Base-by-base conservation (phyloP, 2,888 invertebrate genomes). In the Ormyrus nitidulus region DNA sequence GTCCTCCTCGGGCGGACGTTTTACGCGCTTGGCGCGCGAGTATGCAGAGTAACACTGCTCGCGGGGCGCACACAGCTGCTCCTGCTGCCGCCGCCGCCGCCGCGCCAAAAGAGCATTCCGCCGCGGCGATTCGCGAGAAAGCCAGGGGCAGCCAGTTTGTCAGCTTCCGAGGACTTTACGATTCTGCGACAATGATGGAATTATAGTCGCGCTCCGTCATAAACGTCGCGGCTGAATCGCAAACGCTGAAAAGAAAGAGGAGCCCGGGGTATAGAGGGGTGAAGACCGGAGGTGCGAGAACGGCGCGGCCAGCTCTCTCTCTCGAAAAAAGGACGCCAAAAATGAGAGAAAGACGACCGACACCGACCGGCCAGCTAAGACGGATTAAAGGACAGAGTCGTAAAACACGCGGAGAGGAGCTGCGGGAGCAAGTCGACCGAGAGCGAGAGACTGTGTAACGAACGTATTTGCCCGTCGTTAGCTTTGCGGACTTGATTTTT, bases 161-260 rank as follows among this genome's bases (percentile, higher is more conserved):
- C 85, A 84, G 85, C 81, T 84, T 69, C 76, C 81, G 85, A 83
- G 19, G 84, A 83, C 86, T 87, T 86, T 86, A 86, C 84, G 85
- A 84, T 87, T 85, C 81, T 82, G 83, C 83, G 86, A 85, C 85
- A 87, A 86, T 84, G 87, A 87, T 86, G 86, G 87, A 88, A 86
- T 87, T 87, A 88, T 86, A 84, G 86, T 86, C 83, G 84, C 76
- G 86, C 84, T 83, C 83, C 84, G 85, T 86, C 87, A 86, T 88
- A 87, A 88, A 88, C 83, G 88, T 87, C 85, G 70, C 66, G 74
- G 65, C 72, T 64, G 77, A 65, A 53, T 68, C 56, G 61, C 56
- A 75, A 69, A 75, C 58, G 79, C 69, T 69, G 65, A 61, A 59
- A 77, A 48, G 44, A 77, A 34, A 34, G 34, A 34, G 4, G 75